These are phyloP conservation scores for Phoenicopterus ruber DNA, from an alignment of 2,113 vertebrate species.

Conservation along the genomic window DNA sequence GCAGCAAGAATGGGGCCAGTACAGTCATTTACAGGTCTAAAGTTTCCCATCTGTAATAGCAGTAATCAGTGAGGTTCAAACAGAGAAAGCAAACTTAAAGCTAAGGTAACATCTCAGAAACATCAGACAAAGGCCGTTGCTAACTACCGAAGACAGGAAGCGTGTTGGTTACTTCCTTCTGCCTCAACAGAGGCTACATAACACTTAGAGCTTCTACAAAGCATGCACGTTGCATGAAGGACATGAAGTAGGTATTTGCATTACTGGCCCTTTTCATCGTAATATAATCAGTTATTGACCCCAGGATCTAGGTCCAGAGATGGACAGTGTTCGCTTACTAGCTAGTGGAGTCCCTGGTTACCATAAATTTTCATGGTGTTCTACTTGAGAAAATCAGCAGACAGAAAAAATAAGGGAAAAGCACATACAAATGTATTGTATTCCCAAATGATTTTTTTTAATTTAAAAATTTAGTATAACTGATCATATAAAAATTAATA, in stretches of 20 bases:
- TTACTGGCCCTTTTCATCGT: neutral
- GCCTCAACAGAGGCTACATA: neutral
- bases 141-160: neutral
- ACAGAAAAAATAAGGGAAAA: neutral
- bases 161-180: neutral
- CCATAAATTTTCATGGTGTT: neutral
- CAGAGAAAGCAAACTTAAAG: neutral
- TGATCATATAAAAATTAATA: neutral
- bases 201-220: neutral
- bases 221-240: neutral
- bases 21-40: neutral
- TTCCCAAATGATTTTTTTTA: neutral
- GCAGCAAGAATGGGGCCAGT: neutral
- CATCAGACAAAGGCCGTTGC: neutral
- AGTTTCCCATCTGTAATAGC: neutral
- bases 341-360: neutral
- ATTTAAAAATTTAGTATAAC: neutral
- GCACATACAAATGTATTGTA: neutral
- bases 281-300: neutral
- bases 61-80: neutral
- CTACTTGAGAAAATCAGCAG: neutral
- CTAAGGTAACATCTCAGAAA: neutral
- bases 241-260: neutral
- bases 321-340: neutral
- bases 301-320: neutral